A percentile compares a stretch with the other conserved stretches of the same genome.
Evolutionary conservation across 2,113 vertebrate genomes (phyloP).

Genomic region (Piprites chloris): DNA sequence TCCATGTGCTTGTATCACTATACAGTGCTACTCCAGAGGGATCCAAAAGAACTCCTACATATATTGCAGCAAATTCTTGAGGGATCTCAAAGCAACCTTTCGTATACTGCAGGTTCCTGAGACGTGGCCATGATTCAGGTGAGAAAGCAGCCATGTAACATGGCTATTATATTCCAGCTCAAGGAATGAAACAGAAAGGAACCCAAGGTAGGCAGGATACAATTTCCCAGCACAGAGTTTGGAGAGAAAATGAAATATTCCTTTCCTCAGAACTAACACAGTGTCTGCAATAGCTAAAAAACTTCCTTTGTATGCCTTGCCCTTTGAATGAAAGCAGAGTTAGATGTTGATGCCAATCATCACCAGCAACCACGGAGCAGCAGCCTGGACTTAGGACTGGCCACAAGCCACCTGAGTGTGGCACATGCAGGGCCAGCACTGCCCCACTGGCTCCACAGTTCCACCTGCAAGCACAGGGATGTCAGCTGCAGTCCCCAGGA

Average conservation of each 20-base stretch:
- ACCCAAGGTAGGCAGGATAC: background rate
- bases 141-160: background rate
- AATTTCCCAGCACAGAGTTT: background rate
- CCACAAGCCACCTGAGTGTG: background rate
- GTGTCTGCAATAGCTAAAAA: background rate
- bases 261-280: background rate
- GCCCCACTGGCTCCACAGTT: background rate
- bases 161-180: fast-evolving
- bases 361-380: background rate
- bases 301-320: background rate
- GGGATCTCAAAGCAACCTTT: background rate
- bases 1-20: background rate
- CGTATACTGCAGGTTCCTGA: background rate
- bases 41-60: background rate
- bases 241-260: background rate
- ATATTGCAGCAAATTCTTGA: background rate
- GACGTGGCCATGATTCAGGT: fast-evolving
- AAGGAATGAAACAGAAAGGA: background rate
- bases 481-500: background rate
- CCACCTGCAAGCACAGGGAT: background rate
- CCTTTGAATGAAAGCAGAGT: background rate
- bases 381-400: background rate
- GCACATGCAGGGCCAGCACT: background rate
- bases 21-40: background rate
- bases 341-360: background rate